Evolutionary conservation across 2,113 vertebrate genomes (phyloP).

Genomic region (Panthera leo): DNA sequence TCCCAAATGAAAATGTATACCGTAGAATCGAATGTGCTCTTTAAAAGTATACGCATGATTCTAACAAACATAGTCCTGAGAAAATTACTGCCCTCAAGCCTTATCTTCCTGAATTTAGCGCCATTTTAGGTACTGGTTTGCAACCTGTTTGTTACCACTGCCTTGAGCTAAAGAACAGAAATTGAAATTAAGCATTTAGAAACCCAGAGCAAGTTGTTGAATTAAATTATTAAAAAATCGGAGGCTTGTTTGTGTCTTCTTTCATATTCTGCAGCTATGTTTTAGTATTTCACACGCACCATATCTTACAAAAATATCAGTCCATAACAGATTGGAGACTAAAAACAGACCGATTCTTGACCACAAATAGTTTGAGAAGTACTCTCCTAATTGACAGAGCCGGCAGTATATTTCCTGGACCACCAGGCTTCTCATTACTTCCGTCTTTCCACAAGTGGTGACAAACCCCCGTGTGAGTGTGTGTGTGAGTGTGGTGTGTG

Average conservation of each 20-base stretch:
- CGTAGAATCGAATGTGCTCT: neutral
- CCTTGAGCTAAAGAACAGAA: neutral
- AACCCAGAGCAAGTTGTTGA: neutral
- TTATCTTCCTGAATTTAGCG: neutral
- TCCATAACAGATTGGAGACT: neutral
- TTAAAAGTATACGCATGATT: neutral
- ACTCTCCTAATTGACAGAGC: neutral
- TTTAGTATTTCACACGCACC: neutral
- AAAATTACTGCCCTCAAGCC: neutral
- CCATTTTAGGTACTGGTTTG: neutral
- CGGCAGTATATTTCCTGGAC: neutral
- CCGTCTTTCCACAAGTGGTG: neutral
- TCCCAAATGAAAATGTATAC: neutral
- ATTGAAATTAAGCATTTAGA: neutral
- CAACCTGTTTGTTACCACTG: neutral
- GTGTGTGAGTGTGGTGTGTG: neutral
- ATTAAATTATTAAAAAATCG: neutral
- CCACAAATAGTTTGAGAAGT: neutral
- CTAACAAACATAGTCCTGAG: neutral
- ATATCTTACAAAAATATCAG: neutral
- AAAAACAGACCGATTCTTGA: neutral
- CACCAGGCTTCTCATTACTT: neutral
- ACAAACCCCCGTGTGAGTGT: rapidly evolving
- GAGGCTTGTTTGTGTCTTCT: neutral
- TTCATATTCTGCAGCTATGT: neutral